These are phyloP conservation scores for Eumacrocentrus americanus DNA, from an alignment of 2,888 invertebrate genomes.

Conservation along the genomic window DNA sequence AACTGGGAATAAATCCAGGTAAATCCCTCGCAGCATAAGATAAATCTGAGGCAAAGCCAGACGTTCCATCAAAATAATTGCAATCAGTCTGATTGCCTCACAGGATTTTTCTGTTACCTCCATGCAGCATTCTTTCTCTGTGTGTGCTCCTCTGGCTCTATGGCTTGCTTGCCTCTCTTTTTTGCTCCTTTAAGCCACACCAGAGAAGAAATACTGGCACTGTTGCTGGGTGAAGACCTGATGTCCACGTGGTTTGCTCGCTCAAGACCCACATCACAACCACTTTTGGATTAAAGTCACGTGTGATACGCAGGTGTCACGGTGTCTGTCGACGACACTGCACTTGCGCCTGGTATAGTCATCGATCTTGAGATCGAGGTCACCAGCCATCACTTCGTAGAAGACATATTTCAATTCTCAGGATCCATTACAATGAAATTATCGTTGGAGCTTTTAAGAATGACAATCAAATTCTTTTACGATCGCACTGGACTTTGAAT, in stretches of 20 bases:
- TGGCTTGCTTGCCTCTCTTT: neutral
- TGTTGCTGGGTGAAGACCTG: neutral
- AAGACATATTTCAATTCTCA: too few relatives aligned
- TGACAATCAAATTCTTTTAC: too few relatives aligned
- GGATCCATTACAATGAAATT: too few relatives aligned
- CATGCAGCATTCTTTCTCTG: neutral
- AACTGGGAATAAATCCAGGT: neutral
- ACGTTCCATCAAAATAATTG: conserved; percentile 4
- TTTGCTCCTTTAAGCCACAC: neutral
- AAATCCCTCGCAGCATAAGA: neutral
- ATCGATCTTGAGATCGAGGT: conserved; percentile 24
- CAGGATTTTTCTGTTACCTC: neutral
- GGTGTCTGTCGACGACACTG: neutral
- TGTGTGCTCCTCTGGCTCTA: neutral
- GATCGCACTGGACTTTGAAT: too few relatives aligned
- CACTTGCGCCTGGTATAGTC: conserved; percentile 12
- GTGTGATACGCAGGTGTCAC: neutral
- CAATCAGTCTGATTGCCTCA: conserved; percentile 3
- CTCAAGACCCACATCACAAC: neutral
- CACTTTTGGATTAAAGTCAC: neutral
- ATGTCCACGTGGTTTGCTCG: neutral
- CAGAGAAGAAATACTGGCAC: neutral
- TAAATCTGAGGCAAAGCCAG: neutral
- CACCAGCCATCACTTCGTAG: too few relatives aligned
- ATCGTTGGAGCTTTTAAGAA: too few relatives aligned